Percentiles rank a stretch among this genome's conserved stretches.
Conservation (phyloP, 2,888 invertebrate species). For the Nipponacmea schrenckii region DNA sequence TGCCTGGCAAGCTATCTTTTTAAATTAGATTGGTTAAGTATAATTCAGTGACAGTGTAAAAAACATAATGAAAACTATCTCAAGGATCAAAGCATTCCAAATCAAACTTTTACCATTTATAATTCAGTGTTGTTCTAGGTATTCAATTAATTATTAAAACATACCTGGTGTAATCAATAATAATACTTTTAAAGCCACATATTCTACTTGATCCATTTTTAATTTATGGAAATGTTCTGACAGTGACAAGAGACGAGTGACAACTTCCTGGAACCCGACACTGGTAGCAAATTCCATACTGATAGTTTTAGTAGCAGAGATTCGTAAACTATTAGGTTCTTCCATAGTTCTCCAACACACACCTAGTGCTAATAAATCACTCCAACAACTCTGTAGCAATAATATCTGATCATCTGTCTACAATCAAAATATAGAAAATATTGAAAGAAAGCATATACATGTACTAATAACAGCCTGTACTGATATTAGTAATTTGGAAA, state of each 20-base stretch:
- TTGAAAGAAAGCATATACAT: too few relatives aligned
- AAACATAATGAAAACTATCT: too few relatives aligned
- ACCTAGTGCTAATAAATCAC: slow-evolving; percentile 70
- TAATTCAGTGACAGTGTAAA: too few relatives aligned
- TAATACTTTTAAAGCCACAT: slow-evolving; percentile 95
- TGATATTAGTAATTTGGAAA: too few relatives aligned
- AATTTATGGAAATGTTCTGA: slow-evolving; percentile 90
- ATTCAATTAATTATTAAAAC: too few relatives aligned
- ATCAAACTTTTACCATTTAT: too few relatives aligned
- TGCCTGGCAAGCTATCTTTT: too few relatives aligned
- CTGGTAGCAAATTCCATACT: slow-evolving; percentile 74
- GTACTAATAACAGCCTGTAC: too few relatives aligned
- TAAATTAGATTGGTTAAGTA: too few relatives aligned
- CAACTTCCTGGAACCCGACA: slow-evolving; percentile 82
- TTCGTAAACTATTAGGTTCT: slow-evolving; percentile 74
- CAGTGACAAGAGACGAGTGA: slow-evolving; percentile 93
- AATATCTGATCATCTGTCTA: slow-evolving; percentile 98
- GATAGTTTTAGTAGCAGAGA: slow-evolving; percentile 64
- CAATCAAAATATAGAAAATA: slow-evolving; percentile 26
- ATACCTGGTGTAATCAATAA: slow-evolving; percentile 90
- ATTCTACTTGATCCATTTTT: slow-evolving; percentile 93
- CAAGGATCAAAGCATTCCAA: too few relatives aligned
- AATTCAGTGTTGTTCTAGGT: too few relatives aligned
- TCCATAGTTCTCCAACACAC: slow-evolving; percentile 84
- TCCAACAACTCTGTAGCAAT: slow-evolving; percentile 96